phyloP scores from a whole-genome alignment of 2,797 vertebrate genomes.

The Manis pentadactyla region DNA sequence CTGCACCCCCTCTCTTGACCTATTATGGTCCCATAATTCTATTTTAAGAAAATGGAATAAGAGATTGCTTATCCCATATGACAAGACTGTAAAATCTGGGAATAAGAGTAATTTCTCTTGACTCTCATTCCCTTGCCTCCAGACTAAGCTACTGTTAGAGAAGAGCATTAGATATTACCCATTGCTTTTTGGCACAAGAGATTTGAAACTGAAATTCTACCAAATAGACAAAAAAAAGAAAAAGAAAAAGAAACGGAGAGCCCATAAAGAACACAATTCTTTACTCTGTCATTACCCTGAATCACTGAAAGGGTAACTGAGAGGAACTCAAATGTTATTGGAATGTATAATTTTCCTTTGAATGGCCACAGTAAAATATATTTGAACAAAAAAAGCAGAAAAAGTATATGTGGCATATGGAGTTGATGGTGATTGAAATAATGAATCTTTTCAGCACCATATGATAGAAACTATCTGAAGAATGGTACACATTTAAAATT shows the following conservation, averaged over 20 bases:
- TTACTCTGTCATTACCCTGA: constrained; percentile 73
- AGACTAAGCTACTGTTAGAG: constrained; percentile 54
- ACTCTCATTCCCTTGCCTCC: constrained; percentile 19
- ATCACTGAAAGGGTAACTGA: constrained; percentile 77
- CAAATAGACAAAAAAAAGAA: constrained; percentile 14
- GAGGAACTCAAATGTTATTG: constrained; percentile 74
- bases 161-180: constrained; percentile 70
- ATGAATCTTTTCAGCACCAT: constrained; percentile 64
- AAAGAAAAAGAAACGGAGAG: neutral
- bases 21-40: constrained; percentile 48
- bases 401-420: constrained; percentile 57
- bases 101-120: constrained; percentile 54
- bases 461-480: constrained; percentile 46
- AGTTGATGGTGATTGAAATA: constrained; percentile 72
- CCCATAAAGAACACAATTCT: constrained; percentile 71
- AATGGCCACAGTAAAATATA: constrained; percentile 72
- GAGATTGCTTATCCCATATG: constrained; percentile 50
- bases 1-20: neutral
- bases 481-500: constrained; percentile 58
- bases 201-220: constrained; percentile 77
- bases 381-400: constrained; percentile 57
- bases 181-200: constrained; percentile 76
- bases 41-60: constrained; percentile 59
- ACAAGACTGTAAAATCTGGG: constrained; percentile 35
- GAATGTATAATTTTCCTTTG: constrained; percentile 77